These are phyloP conservation scores for Carcharodon carcharias DNA, from an alignment of 2,797 vertebrate species.

Conservation along the genomic window DNA sequence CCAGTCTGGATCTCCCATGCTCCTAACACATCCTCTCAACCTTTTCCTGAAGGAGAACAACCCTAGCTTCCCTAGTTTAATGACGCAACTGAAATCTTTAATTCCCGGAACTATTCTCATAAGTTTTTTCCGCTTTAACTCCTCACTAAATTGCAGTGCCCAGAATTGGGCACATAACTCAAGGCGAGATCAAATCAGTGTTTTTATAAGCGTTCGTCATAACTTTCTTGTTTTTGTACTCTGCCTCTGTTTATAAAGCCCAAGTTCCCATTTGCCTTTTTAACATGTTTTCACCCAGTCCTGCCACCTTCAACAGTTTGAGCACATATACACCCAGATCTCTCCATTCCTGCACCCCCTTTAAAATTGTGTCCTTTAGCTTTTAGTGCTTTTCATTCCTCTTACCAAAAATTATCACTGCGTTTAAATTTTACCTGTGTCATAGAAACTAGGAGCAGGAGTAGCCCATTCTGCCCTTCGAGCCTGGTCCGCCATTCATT, in stretches of 20 bases:
- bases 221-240: background rate
- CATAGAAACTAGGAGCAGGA: too few relatives aligned
- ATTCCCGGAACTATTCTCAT: background rate
- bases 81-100: background rate
- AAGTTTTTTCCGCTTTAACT: background rate
- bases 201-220: background rate
- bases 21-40: background rate
- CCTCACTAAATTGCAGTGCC: background rate
- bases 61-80: background rate
- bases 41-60: background rate
- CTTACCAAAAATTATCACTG: too few relatives aligned
- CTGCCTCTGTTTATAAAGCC: too few relatives aligned
- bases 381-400: too few relatives aligned
- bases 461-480: too few relatives aligned
- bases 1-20: too few relatives aligned
- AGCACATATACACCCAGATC: background rate
- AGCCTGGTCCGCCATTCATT: too few relatives aligned
- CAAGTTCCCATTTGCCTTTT: background rate
- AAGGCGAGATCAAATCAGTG: background rate
- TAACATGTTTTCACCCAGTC: background rate
- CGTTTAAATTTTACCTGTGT: too few relatives aligned
- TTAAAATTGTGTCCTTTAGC: too few relatives aligned
- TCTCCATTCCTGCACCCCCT: background rate
- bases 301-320: background rate
- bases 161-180: background rate